Percentiles rank a stretch among this genome's conserved stretches.
phyloP scores from a whole-genome alignment of 2,888 invertebrate genomes.

The Cinara cedri region DNA sequence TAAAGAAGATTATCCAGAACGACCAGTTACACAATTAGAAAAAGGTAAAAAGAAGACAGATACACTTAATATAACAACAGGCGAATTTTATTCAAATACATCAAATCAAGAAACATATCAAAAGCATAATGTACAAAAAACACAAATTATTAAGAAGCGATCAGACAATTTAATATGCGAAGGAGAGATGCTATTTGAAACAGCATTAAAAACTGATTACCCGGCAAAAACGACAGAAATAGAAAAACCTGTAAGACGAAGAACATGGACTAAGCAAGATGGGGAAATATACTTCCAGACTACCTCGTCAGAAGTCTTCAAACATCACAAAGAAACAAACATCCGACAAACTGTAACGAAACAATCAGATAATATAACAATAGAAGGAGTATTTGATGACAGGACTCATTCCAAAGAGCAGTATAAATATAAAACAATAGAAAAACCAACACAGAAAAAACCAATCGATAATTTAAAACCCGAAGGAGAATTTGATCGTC shows the following conservation, averaged over 20 bases:
- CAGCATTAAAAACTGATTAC: constrained; percentile 71
- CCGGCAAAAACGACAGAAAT: constrained; percentile 68
- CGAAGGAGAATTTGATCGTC: constrained; percentile 69
- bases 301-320: constrained; percentile 69
- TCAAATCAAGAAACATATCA: constrained; percentile 60
- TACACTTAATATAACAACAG: constrained; percentile 59
- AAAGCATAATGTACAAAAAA: constrained; percentile 59
- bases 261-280: constrained; percentile 77
- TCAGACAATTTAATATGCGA: constrained; percentile 61
- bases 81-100: constrained; percentile 60
- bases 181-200: constrained; percentile 70
- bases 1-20: constrained; percentile 61
- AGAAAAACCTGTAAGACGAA: constrained; percentile 69
- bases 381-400: constrained; percentile 66
- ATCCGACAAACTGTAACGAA: constrained; percentile 63
- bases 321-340: constrained; percentile 58
- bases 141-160: constrained; percentile 60
- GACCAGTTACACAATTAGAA: constrained; percentile 59
- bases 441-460: constrained; percentile 63
- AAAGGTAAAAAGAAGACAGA: constrained; percentile 60
- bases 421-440: constrained; percentile 59
- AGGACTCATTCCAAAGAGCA: constrained; percentile 65
- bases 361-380: constrained; percentile 65
- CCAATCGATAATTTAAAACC: constrained; percentile 70
- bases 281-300: constrained; percentile 71